These are phyloP conservation scores for Trochalopteron elliotii DNA, from an alignment of 2,113 vertebrate species.

Conservation along the genomic window DNA sequence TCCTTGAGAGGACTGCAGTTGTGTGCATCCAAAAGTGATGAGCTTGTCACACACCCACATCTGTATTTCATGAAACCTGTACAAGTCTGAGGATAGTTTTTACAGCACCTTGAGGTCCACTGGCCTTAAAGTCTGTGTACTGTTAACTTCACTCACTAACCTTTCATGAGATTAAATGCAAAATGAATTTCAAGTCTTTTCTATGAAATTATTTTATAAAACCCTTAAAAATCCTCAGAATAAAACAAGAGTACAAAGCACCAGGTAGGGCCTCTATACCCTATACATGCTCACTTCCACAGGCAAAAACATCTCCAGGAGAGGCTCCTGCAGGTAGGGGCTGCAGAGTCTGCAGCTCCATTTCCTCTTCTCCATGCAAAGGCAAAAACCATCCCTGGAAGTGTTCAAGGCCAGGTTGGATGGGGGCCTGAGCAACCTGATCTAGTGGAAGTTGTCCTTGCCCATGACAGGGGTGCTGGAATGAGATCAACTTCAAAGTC, in stretches of 20 bases:
- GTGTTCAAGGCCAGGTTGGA: neutral
- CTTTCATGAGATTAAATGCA: neutral
- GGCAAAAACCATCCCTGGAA: neutral
- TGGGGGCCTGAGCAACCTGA: neutral
- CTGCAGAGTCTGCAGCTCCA: neutral
- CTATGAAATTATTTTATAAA: neutral
- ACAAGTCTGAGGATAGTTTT: neutral
- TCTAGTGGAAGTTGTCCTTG: neutral
- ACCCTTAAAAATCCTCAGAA: neutral
- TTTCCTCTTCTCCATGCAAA: neutral
- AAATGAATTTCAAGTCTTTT: neutral
- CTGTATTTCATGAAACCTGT: neutral
- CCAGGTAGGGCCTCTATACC: neutral
- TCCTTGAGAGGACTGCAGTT: neutral
- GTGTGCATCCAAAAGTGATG: neutral
- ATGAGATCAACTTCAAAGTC: neutral
- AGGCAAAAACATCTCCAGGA: neutral
- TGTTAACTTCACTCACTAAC: neutral
- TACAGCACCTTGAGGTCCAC: neutral
- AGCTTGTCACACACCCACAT: neutral
- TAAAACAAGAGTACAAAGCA: neutral
- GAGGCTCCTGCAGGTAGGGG: neutral
- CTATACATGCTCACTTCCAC: neutral
- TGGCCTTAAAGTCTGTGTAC: neutral
- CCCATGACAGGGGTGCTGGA: neutral